Percentiles rank a stretch among this genome's conserved stretches.
Evolutionary conservation across 2,113 vertebrate species (phyloP).

Genomic region (Pygathrix nemaeus): DNA sequence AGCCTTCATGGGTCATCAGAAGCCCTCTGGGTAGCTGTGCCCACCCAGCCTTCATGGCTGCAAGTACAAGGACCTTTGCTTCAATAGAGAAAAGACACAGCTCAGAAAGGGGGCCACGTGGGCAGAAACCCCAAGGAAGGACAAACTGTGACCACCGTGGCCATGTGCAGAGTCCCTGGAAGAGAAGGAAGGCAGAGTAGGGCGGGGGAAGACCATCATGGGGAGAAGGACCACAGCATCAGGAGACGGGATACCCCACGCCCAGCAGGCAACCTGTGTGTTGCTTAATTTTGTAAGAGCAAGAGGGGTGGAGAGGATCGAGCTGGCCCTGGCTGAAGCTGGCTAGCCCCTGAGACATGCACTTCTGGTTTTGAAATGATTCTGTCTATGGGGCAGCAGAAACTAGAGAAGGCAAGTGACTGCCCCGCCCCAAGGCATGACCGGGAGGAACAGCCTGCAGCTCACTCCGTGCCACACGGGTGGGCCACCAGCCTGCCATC

Average conservation of each 20-base stretch:
- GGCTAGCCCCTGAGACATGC: not conserved
- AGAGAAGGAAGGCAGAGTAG: too few relatives aligned
- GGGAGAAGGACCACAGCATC: too few relatives aligned
- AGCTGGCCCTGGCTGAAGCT: too few relatives aligned
- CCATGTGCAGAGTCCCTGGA: not conserved
- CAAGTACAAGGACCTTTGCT: not conserved
- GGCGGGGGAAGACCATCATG: not conserved
- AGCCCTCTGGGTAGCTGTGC: not conserved
- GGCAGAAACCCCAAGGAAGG: not conserved
- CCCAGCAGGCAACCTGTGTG: not conserved
- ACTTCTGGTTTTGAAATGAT: not conserved
- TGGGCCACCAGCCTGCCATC: not conserved
- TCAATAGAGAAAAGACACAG: not conserved
- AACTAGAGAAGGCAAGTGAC: not conserved
- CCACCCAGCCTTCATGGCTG: not conserved
- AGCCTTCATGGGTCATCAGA: not conserved
- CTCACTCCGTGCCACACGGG: accelerated
- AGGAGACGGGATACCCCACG: accelerated
- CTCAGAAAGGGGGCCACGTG: not conserved
- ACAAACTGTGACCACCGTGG: accelerated
- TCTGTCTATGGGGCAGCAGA: not conserved
- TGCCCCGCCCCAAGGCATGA: not conserved
- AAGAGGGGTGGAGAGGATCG: not conserved
- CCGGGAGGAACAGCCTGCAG: not conserved
- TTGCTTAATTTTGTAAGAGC: not conserved